Base-by-base conservation (phyloP, 1,140 invertebrate species). In the Platyscapa corneri region DNA sequence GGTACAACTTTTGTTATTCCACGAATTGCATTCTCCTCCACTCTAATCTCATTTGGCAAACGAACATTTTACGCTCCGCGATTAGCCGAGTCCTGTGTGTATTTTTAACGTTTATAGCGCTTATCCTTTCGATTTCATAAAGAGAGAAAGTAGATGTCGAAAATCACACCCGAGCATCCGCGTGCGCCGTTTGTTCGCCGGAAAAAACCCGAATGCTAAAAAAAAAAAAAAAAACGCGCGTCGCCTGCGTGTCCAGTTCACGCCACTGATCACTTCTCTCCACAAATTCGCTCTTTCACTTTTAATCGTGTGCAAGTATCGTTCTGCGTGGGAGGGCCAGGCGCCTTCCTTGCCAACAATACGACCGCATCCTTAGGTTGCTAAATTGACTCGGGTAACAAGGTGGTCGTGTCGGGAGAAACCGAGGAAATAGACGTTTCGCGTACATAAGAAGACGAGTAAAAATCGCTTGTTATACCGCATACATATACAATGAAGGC, bases 311-410 rank as follows among this genome's bases (percentile, higher is more conserved):
- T 60, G 10, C 14, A 60, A 60, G 14, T 27, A 60, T 60, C 18
- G 30, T 34, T 20, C 6, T 16, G 64, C 34, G 67, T 32, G n/a
- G n/a, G n/a, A n/a, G n/a, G 67, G 6, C 1, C 5, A 37, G 18
- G 16, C 32, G 23, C n/a, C 3, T 79, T 79, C 53, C 65, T 81
- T 30, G 34, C 39, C 34, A 49, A 64, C 53, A 0, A 30, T 70
- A 46, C 6, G 23, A 27, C 27, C 10, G 42, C 46, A 18, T 56
- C 75, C 46, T 53, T 49, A n/a, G 30, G 46, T 34, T 34, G 65
- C 49, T 77, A 83, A 83, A 83, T 83, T 83, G 74, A 83, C 82
- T 83, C 74, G 42, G 74, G 77, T 83, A 83, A 83, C 82, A 83
- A 83, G 81, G 81, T 75, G 49, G 70, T 60, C 81, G 32, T 39